These are phyloP conservation scores for Acanthosepion esculentum DNA, from an alignment of 2,888 invertebrate species.

Conservation along the genomic window DNA sequence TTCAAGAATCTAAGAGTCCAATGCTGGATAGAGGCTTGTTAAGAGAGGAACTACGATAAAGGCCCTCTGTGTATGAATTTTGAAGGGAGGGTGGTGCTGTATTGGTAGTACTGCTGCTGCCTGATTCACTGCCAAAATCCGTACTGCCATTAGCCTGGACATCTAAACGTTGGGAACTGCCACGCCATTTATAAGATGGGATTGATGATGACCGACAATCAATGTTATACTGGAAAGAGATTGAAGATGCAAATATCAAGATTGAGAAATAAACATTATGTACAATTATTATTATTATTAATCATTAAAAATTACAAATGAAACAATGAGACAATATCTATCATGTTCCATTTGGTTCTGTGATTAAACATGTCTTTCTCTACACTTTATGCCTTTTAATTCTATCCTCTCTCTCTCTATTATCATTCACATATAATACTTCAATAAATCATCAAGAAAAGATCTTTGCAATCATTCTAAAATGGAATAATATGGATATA, in stretches of 20 bases:
- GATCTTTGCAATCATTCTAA: too few species aligned
- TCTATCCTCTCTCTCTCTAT: too few species aligned
- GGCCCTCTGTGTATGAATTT: slow-evolving; percentile 63
- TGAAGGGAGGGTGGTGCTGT: slow-evolving; percentile 51
- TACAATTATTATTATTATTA: too few species aligned
- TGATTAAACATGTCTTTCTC: too few species aligned
- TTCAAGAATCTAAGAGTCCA: slow-evolving; percentile 42
- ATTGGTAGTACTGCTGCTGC: slow-evolving; percentile 48
- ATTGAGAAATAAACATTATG: neutral
- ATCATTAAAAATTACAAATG: too few species aligned
- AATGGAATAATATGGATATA: too few species aligned
- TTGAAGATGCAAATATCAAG: neutral
- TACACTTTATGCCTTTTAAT: too few species aligned
- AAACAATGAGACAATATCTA: too few species aligned
- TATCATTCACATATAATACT: too few species aligned
- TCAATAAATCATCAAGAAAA: too few species aligned
- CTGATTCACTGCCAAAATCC: slow-evolving; percentile 65
- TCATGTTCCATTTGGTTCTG: too few species aligned
- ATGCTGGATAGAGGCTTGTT: slow-evolving; percentile 52
- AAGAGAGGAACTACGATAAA: slow-evolving; percentile 66
- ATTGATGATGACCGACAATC: slow-evolving; percentile 73
- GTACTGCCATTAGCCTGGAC: slow-evolving; percentile 60
- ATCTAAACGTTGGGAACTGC: slow-evolving; percentile 61
- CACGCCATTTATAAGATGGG: slow-evolving; percentile 66
- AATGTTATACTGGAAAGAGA: slow-evolving; percentile 75